Conservation (phyloP, 64 coral and sea anemone genomes). For the Astreopora myriophthalma region DNA sequence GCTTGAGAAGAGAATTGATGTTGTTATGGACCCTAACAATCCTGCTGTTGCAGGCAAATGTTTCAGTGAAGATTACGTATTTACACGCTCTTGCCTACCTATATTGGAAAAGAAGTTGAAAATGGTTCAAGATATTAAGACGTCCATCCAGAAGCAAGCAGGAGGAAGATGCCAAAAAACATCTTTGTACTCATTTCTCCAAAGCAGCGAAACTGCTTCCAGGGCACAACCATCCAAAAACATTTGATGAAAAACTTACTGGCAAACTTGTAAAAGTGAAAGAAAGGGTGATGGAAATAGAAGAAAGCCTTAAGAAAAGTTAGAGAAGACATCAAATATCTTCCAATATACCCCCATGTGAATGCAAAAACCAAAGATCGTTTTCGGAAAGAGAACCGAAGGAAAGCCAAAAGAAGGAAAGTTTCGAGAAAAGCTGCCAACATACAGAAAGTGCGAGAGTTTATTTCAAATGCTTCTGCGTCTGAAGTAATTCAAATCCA, state of each 20-base stretch:
- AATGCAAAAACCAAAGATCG: too few species aligned
- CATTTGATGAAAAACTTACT: too few species aligned
- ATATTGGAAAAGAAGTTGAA: conserved; percentile 14
- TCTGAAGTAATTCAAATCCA: conserved; percentile 59
- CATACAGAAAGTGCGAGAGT: neutral
- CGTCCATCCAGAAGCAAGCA: neutral
- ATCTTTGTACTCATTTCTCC: neutral
- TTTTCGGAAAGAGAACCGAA: too few species aligned
- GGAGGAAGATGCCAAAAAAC: conserved; percentile 16
- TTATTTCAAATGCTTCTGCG: conserved; percentile 45
- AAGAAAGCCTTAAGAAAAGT: too few species aligned
- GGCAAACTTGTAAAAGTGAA: too few species aligned
- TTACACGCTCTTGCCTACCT: conserved; percentile 2
- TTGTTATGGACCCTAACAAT: conserved; percentile 14
- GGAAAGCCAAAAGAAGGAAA: conserved; percentile 12
- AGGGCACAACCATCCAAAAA: too few species aligned
- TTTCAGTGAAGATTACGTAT: conserved; percentile 14
- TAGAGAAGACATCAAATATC: too few species aligned
- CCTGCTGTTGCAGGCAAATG: neutral
- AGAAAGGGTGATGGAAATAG: too few species aligned
- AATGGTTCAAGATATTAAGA: conserved; percentile 45
- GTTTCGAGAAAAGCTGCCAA: conserved; percentile 46
- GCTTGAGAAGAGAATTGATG: conserved; percentile 13
- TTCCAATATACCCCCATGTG: too few species aligned
- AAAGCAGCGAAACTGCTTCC: neutral